Evolutionary conservation across 2,113 vertebrate genomes (phyloP), one percentile per base, ranked within the genome.

Genomic region (Sander vitreus): DNA sequence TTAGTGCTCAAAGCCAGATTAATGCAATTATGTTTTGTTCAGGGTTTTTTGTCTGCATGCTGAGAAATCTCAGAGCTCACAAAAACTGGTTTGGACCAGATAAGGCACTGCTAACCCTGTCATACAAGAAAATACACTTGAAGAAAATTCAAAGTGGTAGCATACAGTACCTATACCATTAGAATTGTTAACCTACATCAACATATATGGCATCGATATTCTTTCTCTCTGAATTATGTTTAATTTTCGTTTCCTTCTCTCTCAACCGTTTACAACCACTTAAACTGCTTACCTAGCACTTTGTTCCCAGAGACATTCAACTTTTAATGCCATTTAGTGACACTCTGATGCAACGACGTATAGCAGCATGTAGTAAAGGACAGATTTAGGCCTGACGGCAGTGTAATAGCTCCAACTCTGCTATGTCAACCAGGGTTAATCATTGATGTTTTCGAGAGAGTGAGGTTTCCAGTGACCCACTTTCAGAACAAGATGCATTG

Each of bases 351-450:
- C 58, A 89, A 89, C 43, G 0, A 9, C 0, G 25, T 64, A 60
- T 6, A 39, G 43, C 58, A 74, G 30, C 53, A 48, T 11, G 39
- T 18, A 21, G 58, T 83, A 78, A 85, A 88, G 45, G 58, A 53
- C 62, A 30, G 12, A 48, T 84, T 78, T 36, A 45, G 13, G 18
- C 23, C 50, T 79, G 50, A 70, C 54, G 73, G 45, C 15, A 4
- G 39, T 71, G 66, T 78, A 84, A 82, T 30, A 66, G 45, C 36
- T 76, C 36, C 57, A 11, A 47, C 57, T 58, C 23, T 78, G 39
- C 78, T 57, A 48, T 81, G 75, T 86, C 76, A 88, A 57, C 85
- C 15, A 53, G 51, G 12, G 89, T 92, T 85, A 89, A 92, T 91
- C 80, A 85, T 76, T 92, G 55, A 86, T 73, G 57, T 82, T 78